These are phyloP conservation scores for Ormia ochracea DNA, from an alignment of 2,888 invertebrate genomes.

Conservation along the genomic window DNA sequence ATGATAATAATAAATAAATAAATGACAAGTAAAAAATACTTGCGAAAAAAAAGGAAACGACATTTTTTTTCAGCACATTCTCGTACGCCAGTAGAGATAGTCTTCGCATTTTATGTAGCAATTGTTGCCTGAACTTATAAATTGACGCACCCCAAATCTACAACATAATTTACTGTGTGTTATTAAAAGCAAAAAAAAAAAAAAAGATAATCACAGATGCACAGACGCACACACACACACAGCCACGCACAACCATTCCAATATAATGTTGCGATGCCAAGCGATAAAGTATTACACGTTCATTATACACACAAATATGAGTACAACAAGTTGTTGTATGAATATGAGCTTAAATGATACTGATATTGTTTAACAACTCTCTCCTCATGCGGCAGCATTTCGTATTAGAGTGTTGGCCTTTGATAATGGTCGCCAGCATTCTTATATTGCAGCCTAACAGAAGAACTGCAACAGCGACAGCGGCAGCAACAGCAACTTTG, in stretches of 20 bases:
- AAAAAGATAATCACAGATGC: background rate
- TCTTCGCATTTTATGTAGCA: background rate
- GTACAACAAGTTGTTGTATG: slow-evolving; percentile 31
- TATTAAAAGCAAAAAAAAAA: too few relatives aligned
- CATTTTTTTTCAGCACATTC: slow-evolving; percentile 3
- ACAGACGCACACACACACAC: background rate
- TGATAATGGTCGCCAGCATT: slow-evolving; percentile 56
- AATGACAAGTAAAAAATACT: too few relatives aligned
- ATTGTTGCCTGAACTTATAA: slow-evolving; percentile 63
- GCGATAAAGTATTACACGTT: slow-evolving; percentile 53
- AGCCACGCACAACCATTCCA: background rate
- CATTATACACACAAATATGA: slow-evolving; percentile 35
- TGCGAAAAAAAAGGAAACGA: background rate
- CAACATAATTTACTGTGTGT: slow-evolving; percentile 57
- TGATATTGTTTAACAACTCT: slow-evolving; percentile 45
- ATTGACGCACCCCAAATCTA: slow-evolving; percentile 64
- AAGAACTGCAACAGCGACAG: background rate
- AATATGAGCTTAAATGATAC: slow-evolving; percentile 29
- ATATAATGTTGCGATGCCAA: slow-evolving; percentile 44
- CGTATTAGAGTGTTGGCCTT: slow-evolving; percentile 35
- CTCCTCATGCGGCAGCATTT: slow-evolving; percentile 42
- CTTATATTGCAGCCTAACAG: slow-evolving; percentile 19
- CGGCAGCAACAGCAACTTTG: slow-evolving; percentile 9
- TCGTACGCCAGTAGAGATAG: background rate
- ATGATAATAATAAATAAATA: too few relatives aligned